phyloP scores from a whole-genome alignment of 2,888 invertebrate species.

The Galerucella calmariensis region DNA sequence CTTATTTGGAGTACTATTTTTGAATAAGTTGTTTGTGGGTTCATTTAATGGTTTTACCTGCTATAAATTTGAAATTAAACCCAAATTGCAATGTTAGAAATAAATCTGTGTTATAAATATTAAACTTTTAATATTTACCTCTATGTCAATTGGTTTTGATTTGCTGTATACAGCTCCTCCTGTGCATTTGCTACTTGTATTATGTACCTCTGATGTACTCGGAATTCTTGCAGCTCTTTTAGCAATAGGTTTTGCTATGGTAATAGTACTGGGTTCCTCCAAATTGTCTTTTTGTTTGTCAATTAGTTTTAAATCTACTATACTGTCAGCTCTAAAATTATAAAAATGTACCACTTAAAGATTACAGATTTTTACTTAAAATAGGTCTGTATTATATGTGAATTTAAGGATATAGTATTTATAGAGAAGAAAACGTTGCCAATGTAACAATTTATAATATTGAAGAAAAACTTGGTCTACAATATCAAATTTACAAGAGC shows the following conservation, averaged over 20 bases:
- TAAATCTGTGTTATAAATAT: neutral
- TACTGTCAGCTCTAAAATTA: constrained; percentile 47
- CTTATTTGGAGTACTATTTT: constrained; percentile 66
- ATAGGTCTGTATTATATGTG: too few relatives aligned
- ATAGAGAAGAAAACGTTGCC: too few relatives aligned
- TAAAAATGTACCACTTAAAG: neutral
- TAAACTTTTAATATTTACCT: constrained; percentile 37
- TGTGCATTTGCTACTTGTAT: constrained; percentile 60
- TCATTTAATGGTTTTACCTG: constrained; percentile 54
- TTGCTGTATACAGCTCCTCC: constrained; percentile 52
- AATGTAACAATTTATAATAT: too few relatives aligned
- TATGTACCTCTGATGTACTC: constrained; percentile 61
- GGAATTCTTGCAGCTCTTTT: constrained; percentile 67
- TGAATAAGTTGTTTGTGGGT: constrained; percentile 58
- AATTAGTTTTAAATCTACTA: constrained; percentile 80
- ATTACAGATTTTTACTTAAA: too few relatives aligned
- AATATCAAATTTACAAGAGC: too few relatives aligned
- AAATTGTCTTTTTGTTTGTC: constrained; percentile 68
- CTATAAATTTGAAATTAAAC: neutral
- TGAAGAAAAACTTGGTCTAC: too few relatives aligned
- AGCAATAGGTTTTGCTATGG: constrained; percentile 69
- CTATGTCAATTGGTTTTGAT: constrained; percentile 64
- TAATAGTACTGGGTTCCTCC: constrained; percentile 64
- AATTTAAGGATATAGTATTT: too few relatives aligned
- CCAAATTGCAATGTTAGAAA: neutral